Evolutionary conservation across 2,113 vertebrate genomes (phyloP), one percentile per base, ranked within the genome.

Genomic region (Ahaetulla prasina): DNA sequence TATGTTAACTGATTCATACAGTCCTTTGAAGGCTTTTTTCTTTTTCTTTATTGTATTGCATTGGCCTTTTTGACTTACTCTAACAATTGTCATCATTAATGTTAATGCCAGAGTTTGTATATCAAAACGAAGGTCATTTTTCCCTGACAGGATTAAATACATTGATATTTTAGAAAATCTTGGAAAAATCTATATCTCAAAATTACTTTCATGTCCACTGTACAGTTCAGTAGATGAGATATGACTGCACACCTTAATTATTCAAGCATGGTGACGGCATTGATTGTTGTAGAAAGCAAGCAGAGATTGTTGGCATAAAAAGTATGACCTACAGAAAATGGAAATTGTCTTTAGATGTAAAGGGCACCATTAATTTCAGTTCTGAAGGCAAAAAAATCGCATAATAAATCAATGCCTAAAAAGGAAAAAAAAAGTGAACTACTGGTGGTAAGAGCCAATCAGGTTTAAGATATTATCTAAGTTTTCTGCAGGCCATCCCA

Each of bases 271-370:
- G 14, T 50, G 74, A 50, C 27, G 43, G 22, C n/a, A 85, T 92
- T 43, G 74, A 85, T 92, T 60, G 53, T 60, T 89, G 87, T 52
- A 80, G 63, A 50, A 92, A 55, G 57, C 25, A 45, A 53, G 57
- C 57, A 53, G 49, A 47, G 63, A 88, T 89, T 89, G 84, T 39
- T 89, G 88, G 74, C 74, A 89, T 60, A 23, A 89, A 89, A 92
- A 85, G n/a, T 30, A 60, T n/a, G 4, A 85, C 27, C 88, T 85
- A 92, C 68, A 92, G 53, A 85, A 92, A 92, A 89, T 85, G 53
- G 88, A 89, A 89, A 84, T 89, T 89, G 57, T 92, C 88, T 89
- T 89, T 89, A 49, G 53, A 39, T 89, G 74, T 39, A 89, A 89
- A 88, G 92, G 74, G 74, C 80, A 63, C 45, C 52, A 27, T 86